phyloP scores from a whole-genome alignment of 2,888 invertebrate genomes.

The Philereme vetulata region DNA sequence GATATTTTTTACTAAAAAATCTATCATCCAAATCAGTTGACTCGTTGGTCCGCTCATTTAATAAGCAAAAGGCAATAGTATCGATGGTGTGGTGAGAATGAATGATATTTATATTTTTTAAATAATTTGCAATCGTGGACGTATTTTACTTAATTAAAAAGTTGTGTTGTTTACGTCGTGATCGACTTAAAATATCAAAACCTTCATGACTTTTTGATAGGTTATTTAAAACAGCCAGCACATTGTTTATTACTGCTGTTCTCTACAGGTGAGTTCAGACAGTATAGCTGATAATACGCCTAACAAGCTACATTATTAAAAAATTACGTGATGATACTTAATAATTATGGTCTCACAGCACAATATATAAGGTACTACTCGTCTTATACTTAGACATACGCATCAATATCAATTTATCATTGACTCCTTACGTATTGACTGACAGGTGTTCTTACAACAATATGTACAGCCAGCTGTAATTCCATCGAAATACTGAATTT shows the following conservation, averaged over 20 bases:
- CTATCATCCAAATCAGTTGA: conserved; percentile 74
- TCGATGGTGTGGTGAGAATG: conserved; percentile 51
- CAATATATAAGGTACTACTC: conserved; percentile 46
- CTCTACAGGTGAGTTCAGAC: conserved; percentile 26
- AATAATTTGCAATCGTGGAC: conserved; percentile 24
- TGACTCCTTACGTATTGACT: conserved; percentile 57
- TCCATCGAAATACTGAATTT: conserved; percentile 45
- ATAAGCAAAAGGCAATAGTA: conserved; percentile 75
- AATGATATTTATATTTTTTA: conserved; percentile 29
- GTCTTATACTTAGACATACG: conserved; percentile 24
- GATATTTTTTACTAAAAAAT: conserved; percentile 67
- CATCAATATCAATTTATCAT: conserved; percentile 32
- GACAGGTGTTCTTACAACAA: conserved; percentile 52
- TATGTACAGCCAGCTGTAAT: conserved; percentile 55
- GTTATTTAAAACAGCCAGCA: conserved; percentile 12
- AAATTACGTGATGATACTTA: conserved; percentile 48
- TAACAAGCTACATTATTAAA: conserved; percentile 44
- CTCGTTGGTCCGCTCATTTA: conserved; percentile 78
- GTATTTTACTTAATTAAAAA: conserved; percentile 20
- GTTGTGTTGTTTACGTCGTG: not conserved
- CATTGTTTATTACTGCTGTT: conserved; percentile 18
- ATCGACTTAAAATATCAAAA: conserved; percentile 9
- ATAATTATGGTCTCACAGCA: conserved; percentile 59
- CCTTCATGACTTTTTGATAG: conserved; percentile 1
- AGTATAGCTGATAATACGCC: conserved; percentile 8